Base-by-base conservation (phyloP, 2,797 vertebrate genomes). In the Columba guinea region DNA sequence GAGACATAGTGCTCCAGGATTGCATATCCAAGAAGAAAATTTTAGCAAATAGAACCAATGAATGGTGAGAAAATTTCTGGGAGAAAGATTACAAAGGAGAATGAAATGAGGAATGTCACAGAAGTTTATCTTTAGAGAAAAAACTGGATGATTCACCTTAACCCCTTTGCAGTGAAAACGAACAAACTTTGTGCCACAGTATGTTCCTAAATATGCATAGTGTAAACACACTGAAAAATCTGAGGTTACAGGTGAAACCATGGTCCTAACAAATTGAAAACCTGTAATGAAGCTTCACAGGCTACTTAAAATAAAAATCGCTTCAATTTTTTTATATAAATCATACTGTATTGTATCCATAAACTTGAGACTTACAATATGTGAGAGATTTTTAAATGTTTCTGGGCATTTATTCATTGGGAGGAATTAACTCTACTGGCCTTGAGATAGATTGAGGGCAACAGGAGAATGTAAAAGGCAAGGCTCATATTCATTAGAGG, bases 381-480 rank as follows among this genome's bases (percentile, higher is more conserved):
- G 26, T 27, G 46, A 53, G 56, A 69, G 28, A 84, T 84, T 89
- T 93, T 89, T 10, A 90, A 92, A 89, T 80, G 46, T 70, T 79
- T 49, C 34, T 87, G 84, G 51, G 30, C 78, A 93, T 79, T 93
- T 9, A 3, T 65, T 82, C 51, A 48, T 51, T 49, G 56, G 30
- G 46, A 94, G 13, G 39, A 71, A 81, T 94, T 93, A 90, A 82
- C 37, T 87, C 60, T 55, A 68, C 62, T 58, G 68, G 82, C 48
- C 75, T 84, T 59, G 65, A 76, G 62, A 94, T 34, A 94, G 92
- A 96, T 82, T 95, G 82, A 95, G 79, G 39, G 89, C 91, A 94
- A 95, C 89, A 95, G 93, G 70, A 96, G 94, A 90, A 87, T 63
- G 30, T 37, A 83, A 79, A 91, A 92, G 34, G 86, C 76, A 83